Conservation (phyloP, 2,797 vertebrate genomes). For the Taenioides sp. region DNA sequence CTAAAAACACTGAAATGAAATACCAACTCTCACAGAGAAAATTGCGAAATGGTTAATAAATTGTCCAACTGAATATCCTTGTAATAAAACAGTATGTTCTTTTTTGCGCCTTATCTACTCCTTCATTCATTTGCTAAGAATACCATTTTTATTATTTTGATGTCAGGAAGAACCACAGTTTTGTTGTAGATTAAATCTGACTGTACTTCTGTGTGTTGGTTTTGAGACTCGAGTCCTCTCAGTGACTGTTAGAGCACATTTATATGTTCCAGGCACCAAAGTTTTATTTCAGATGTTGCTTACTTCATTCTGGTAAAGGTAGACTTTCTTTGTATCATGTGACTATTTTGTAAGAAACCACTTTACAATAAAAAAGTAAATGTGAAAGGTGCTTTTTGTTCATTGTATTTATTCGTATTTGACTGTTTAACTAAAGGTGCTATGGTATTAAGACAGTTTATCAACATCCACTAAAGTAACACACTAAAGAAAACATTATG, state of each 20-base stretch:
- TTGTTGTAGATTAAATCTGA: constrained; percentile 1
- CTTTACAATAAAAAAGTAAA: constrained; percentile 85
- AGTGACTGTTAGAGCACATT: constrained; percentile 32
- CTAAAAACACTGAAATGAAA: neutral
- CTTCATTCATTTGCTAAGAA: neutral
- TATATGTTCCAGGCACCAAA: constrained; percentile 78
- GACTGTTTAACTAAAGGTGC: neutral
- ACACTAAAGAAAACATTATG: neutral
- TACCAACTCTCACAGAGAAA: neutral
- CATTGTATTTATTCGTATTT: neutral
- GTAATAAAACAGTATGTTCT: neutral
- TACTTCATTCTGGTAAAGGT: constrained; percentile 49
- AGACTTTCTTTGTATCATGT: constrained; percentile 74
- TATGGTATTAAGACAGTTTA: neutral
- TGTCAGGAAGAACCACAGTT: neutral
- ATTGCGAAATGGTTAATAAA: neutral
- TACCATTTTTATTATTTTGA: neutral
- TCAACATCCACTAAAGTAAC: neutral
- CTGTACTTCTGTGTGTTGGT: constrained; percentile 22
- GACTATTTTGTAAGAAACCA: constrained; percentile 92
- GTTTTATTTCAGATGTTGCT: constrained; percentile 69
- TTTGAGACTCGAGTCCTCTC: neutral
- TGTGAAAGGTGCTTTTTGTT: constrained; percentile 48
- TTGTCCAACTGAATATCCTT: neutral
- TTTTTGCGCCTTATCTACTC: neutral